Percentiles rank a stretch among this genome's conserved stretches.
Conservation (phyloP, 2,888 invertebrate genomes). For the Lepetodrilus schrolli region DNA sequence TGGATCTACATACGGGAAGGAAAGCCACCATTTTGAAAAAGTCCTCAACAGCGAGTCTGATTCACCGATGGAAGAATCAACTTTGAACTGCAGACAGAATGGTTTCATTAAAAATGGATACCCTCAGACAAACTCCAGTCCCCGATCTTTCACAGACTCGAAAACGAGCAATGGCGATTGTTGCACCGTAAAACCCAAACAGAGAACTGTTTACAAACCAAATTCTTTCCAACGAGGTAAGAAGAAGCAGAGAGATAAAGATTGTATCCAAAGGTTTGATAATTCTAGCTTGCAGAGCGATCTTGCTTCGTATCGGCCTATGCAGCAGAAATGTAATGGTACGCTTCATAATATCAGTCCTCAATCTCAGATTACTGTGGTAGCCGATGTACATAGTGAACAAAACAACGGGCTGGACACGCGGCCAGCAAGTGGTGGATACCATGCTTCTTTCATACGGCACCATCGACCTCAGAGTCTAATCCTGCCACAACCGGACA, state of each 20-base stretch:
- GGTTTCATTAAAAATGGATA: neutral
- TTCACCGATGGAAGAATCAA: neutral
- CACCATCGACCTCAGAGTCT: neutral
- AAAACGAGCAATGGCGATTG: neutral
- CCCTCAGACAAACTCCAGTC: no score
- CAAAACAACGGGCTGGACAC: neutral
- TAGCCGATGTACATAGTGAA: slow-evolving; percentile 4
- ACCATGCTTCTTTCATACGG: neutral
- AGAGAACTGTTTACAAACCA: neutral
- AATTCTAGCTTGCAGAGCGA: neutral
- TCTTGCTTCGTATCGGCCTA: neutral
- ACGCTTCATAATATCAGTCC: neutral
- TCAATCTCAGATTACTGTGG: neutral
- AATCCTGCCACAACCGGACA: neutral
- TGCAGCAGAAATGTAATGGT: neutral
- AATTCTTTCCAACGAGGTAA: neutral
- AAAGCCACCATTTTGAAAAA: no score
- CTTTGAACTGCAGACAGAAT: neutral
- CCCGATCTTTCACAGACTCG: no score
- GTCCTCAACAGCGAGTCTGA: neutral
- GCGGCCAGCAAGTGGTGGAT: neutral
- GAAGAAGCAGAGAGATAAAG: neutral
- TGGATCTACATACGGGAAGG: neutral
- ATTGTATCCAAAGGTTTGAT: neutral
- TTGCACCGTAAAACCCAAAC: neutral